phyloP scores from a whole-genome alignment of 1,140 invertebrate genomes.

The Chionoecetes opilio region DNA sequence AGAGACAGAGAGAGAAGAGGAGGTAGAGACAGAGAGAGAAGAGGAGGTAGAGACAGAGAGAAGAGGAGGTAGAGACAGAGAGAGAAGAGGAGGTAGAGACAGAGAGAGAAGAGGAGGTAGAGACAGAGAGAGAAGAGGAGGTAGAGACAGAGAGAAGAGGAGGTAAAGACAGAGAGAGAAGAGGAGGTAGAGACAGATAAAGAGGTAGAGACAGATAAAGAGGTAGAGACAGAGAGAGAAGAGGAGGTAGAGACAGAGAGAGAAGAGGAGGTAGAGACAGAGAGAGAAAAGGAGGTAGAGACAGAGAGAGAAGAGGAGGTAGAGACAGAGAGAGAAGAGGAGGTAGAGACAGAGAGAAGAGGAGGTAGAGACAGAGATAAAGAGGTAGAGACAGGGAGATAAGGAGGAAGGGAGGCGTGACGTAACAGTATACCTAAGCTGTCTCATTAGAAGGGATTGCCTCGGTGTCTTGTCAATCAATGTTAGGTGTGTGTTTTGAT shows the following conservation, averaged over 20 bases:
- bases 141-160: not conserved
- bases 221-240: not conserved
- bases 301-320: not conserved
- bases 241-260: too few species aligned
- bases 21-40: too few species aligned
- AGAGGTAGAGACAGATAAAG: not conserved
- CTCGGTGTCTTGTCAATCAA: not conserved
- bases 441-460: not conserved
- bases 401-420: not conserved
- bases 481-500: not conserved
- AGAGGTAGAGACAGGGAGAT: not conserved
- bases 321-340: too few species aligned
- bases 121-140: too few species aligned
- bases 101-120: not conserved
- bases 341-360: not conserved
- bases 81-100: not conserved
- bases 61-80: not conserved
- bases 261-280: not conserved
- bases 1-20: not conserved
- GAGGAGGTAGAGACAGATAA: not conserved
- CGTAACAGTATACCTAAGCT: not conserved
- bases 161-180: not conserved
- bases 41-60: not conserved
- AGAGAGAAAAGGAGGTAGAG: not conserved
- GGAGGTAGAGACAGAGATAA: too few species aligned